A percentile compares a stretch with the other conserved stretches of the same genome.
Evolutionary conservation across 2,797 vertebrate species (phyloP).

Genomic region (Thripadectes ignobilis): DNA sequence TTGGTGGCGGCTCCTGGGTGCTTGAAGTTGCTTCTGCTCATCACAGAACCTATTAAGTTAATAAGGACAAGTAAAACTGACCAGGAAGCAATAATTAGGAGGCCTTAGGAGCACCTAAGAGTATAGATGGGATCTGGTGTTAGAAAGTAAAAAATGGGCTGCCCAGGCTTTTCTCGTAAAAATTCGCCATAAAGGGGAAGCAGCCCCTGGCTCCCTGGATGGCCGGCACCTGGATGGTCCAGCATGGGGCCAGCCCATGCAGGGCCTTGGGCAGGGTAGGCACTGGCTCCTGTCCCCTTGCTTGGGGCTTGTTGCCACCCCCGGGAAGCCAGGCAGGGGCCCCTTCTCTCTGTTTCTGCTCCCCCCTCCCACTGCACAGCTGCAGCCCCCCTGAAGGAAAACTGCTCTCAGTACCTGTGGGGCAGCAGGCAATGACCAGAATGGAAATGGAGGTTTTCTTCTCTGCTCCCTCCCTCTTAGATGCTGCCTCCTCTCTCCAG

Average conservation of each 20-base stretch:
- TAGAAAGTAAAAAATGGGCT: not conserved
- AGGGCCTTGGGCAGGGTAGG: not conserved
- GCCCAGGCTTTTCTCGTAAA: slow-evolving; percentile 18
- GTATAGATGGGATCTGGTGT: not conserved
- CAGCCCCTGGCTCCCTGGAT: not conserved
- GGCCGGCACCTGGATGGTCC: not conserved
- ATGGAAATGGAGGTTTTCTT: not conserved
- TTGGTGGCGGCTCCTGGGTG: not conserved
- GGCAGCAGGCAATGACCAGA: not conserved
- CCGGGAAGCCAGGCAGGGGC: not conserved
- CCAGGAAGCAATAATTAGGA: slow-evolving; percentile 49
- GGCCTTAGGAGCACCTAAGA: slow-evolving; percentile 25
- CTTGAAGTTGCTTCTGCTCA: slow-evolving; percentile 2
- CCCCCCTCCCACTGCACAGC: fast-evolving
- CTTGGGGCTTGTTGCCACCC: not conserved
- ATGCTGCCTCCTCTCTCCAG: not conserved
- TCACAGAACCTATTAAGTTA: slow-evolving; percentile 38
- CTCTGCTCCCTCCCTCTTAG: not conserved
- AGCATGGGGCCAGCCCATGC: not conserved
- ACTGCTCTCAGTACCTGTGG: not conserved
- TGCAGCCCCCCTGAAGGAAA: not conserved
- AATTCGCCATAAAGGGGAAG: not conserved
- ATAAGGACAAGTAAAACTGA: slow-evolving; percentile 16
- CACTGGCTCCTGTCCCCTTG: not conserved
- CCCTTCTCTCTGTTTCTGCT: not conserved